Conservation (phyloP, 2,113 vertebrate species). For the Chlorodrepanis virens region DNA sequence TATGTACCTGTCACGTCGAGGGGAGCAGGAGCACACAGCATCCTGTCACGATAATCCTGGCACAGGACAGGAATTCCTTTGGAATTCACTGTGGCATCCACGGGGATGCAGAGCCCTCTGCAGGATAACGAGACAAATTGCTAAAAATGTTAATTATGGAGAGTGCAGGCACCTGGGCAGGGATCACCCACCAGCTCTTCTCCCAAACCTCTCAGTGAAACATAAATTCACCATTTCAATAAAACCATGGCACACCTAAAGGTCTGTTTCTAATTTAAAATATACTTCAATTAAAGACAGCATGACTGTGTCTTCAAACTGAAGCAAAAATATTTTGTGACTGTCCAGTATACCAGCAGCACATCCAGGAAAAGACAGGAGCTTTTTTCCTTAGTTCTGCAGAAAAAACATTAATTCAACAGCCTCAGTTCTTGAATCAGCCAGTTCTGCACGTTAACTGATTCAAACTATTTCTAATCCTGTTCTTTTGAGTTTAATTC, state of each 20-base stretch:
- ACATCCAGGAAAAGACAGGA: neutral
- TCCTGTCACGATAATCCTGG: neutral
- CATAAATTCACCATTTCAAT: neutral
- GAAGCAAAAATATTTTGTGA: neutral
- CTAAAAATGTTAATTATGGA: neutral
- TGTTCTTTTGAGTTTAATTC: neutral
- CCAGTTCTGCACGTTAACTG: neutral
- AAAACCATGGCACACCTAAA: neutral
- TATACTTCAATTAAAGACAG: neutral
- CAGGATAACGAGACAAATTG: neutral
- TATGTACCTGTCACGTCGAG: neutral
- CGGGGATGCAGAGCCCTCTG: slow-evolving; percentile 44
- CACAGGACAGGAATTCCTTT: neutral
- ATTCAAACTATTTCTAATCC: neutral
- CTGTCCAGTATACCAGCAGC: neutral
- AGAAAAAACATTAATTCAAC: neutral
- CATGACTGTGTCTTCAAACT: neutral
- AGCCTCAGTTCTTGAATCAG: neutral
- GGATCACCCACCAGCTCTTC: neutral
- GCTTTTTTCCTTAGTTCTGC: neutral
- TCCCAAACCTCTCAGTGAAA: neutral
- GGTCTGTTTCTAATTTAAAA: neutral
- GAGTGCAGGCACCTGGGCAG: neutral
- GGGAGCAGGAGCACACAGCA: neutral
- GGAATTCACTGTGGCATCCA: neutral